Conservation (phyloP, 2,888 invertebrate genomes). For the Tortrix viridana region DNA sequence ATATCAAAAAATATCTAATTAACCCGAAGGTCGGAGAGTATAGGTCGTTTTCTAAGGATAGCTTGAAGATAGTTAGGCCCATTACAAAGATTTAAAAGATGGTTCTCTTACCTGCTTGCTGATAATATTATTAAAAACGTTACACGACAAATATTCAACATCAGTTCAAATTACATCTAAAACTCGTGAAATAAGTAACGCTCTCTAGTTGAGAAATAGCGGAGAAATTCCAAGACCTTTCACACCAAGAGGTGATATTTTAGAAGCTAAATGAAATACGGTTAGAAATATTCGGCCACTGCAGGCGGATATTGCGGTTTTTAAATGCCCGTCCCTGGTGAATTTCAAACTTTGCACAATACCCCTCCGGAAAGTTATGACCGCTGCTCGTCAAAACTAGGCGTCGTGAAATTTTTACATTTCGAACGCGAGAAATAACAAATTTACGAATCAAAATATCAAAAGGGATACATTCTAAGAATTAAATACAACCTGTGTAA, state of each 20-base stretch:
- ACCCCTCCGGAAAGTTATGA: not conserved
- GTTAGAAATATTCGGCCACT: not conserved
- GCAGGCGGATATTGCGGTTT: slow-evolving; percentile 10
- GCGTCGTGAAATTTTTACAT: not conserved
- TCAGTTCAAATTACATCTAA: not conserved
- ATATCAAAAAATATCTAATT: no score
- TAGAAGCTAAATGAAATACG: slow-evolving; percentile 29
- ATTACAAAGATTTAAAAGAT: no score
- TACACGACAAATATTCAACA: not conserved
- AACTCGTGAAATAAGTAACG: slow-evolving; percentile 3
- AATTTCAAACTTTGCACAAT: slow-evolving; percentile 6
- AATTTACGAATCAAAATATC: no score
- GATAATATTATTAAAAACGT: no score
- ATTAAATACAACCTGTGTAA: slow-evolving; percentile 20
- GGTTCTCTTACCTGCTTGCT: no score
- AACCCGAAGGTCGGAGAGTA: no score
- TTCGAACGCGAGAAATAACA: not conserved
- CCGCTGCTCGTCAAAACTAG: not conserved
- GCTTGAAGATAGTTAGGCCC: no score
- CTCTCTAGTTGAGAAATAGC: slow-evolving; percentile 5
- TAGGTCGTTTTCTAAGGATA: no score
- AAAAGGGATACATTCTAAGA: not conserved
- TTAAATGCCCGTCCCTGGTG: slow-evolving; percentile 14
- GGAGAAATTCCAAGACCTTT: slow-evolving; percentile 19
- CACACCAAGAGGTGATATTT: slow-evolving; percentile 32